Evolutionary conservation across 2,797 vertebrate genomes (phyloP).

Genomic region (Aldrovandia affinis): DNA sequence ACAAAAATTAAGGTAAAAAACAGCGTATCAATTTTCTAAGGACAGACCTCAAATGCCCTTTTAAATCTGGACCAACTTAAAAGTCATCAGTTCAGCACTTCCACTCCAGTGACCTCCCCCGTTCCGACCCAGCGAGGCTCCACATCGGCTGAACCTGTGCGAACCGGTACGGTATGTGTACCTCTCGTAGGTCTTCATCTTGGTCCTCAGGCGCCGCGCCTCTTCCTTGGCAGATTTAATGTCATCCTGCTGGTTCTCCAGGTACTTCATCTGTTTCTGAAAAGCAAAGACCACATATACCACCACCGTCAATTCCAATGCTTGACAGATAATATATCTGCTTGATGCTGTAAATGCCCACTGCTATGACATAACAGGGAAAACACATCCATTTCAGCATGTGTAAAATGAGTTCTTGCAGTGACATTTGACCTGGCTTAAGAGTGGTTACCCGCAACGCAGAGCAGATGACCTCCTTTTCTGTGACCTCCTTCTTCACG

Average conservation of each 20-base stretch:
- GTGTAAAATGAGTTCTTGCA: background rate
- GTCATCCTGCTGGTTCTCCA: conserved; percentile 87
- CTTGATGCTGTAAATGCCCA: background rate
- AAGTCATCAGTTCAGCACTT: too few relatives aligned
- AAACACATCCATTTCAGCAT: background rate
- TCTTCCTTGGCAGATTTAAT: conserved; percentile 85
- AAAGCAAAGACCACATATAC: background rate
- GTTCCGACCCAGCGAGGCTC: too few relatives aligned
- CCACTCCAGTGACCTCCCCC: too few relatives aligned
- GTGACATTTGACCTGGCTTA: too few relatives aligned
- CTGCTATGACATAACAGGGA: background rate
- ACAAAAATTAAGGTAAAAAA: background rate
- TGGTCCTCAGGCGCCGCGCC: conserved; percentile 77
- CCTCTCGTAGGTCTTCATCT: conserved; percentile 88
- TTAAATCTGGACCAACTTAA: too few relatives aligned
- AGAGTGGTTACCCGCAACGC: conserved; percentile 80
- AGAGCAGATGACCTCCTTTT: conserved; percentile 86
- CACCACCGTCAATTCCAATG: background rate
- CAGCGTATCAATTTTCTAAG: background rate
- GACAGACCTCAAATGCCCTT: background rate
- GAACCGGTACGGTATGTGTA: conserved; percentile 47
- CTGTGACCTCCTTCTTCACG: conserved; percentile 75
- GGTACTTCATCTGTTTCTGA: conserved; percentile 92
- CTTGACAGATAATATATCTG: background rate
- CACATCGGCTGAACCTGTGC: too few relatives aligned